phyloP scores from a whole-genome alignment of 2,888 invertebrate genomes.

The Polymixis lichenea region DNA sequence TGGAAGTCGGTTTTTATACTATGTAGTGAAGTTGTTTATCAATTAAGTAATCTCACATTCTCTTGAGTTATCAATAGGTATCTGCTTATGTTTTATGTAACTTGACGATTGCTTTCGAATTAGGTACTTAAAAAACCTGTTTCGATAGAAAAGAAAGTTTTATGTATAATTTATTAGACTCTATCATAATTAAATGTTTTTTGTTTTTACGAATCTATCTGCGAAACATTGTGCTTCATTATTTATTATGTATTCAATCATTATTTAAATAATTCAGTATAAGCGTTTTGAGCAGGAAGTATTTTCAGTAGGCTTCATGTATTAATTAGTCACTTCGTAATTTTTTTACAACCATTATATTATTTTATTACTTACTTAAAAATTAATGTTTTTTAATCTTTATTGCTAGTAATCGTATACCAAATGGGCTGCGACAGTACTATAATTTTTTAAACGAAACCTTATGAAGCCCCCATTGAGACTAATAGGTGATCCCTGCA shows the following conservation, averaged over 20 bases:
- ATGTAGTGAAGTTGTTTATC: conserved; percentile 17
- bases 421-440: no score
- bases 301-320: neutral
- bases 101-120: conserved; percentile 33
- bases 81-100: conserved; percentile 37
- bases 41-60: conserved; percentile 22
- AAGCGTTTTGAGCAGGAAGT: neutral
- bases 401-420: no score
- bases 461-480: no score
- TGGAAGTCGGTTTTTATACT: no score
- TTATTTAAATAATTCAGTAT: neutral
- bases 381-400: no score
- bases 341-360: no score
- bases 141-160: conserved; percentile 39
- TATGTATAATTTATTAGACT: conserved; percentile 17
- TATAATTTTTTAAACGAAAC: no score
- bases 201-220: conserved; percentile 1
- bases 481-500: no score
- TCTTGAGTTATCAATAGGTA: conserved; percentile 15
- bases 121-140: conserved; percentile 26
- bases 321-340: no score
- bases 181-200: conserved; percentile 20
- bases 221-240: conserved; percentile 1
- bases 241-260: conserved; percentile 4
- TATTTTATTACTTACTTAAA: no score